Evolutionary conservation across 2,113 vertebrate genomes (phyloP), one percentile per base, ranked within the genome.

Genomic region (Gnathonemus longibarbis): DNA sequence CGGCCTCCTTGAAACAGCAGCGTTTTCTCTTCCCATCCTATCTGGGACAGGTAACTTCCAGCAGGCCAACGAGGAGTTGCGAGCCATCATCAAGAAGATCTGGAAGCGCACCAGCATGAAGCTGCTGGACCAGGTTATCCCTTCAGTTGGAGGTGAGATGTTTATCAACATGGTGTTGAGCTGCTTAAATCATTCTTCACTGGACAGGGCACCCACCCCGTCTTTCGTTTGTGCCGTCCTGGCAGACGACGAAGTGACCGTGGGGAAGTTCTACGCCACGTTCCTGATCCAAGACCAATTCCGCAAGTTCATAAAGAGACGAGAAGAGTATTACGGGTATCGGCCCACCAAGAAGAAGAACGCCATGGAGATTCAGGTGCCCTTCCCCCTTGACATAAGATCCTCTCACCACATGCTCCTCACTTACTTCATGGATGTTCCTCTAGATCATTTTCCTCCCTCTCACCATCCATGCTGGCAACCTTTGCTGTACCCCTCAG

Each of bases 101-200:
- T 99, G 98, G 98, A 99, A 99, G 89, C 94, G 98, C 70, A 99
- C 98, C 0, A 99, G 98, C 88, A 99, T 99, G 98, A 99, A 99
- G 91, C 96, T 99, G 0, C 93, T 99, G 92, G 98, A 99, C 93
- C 98, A 99, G 93, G 97, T 99, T 92, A 99, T 99, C 87, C 98
- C 98, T 84, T 97, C 98, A 0, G 97, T 98, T 45, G 98, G 98
- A 96, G 98, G 98, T 97, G 62, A 86, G 95, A 19, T 45, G 85
- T 84, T 84, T n/a, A n/a, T 84, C n/a, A 42, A 19, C 13, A 27
- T 45, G 97, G 98, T 96, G 98, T 97, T 97, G 58, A 86, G 95
- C 11, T 45, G 85, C 46, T 46, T n/a, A 13, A 24, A 24, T n/a
- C 83, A 11, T n/a, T 48, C 45, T 42, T 80, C 35, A 8, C 1